phyloP scores from a whole-genome alignment of 2,888 invertebrate genomes.

The Dione juno region DNA sequence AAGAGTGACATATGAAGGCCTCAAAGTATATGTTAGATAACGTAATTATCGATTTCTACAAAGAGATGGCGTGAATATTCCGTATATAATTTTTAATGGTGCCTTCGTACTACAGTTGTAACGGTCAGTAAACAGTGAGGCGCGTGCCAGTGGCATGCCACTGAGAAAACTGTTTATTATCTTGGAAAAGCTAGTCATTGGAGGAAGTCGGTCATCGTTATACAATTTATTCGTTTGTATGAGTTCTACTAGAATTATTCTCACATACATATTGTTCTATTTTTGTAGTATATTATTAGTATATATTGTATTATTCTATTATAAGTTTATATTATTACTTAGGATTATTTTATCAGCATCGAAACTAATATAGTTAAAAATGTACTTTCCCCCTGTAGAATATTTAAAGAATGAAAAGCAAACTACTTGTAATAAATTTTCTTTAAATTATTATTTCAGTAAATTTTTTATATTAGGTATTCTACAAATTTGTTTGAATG shows the following conservation, averaged over 20 bases:
- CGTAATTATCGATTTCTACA: constrained; percentile 26
- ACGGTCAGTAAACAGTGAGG: constrained; percentile 35
- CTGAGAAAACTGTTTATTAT: constrained; percentile 36
- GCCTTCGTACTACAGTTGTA: constrained; percentile 40
- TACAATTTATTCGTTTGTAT: constrained; percentile 17
- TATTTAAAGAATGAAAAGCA: not conserved
- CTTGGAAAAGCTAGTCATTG: constrained; percentile 29
- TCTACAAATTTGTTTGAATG: too few relatives aligned
- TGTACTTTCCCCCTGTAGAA: not conserved
- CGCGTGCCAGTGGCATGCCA: constrained; percentile 34
- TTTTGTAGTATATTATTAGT: too few relatives aligned
- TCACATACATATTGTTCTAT: not conserved
- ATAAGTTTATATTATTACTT: too few relatives aligned
- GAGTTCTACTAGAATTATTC: not conserved
- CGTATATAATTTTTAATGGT: constrained; percentile 36
- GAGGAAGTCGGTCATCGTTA: constrained; percentile 26
- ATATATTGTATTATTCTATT: too few relatives aligned
- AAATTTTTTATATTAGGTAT: too few relatives aligned
- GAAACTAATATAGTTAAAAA: too few relatives aligned
- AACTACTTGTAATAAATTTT: too few relatives aligned
- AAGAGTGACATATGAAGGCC: not conserved
- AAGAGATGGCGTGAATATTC: constrained; percentile 29
- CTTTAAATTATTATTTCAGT: too few relatives aligned
- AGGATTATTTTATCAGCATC: too few relatives aligned
- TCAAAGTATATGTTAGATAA: not conserved